Evolutionary conservation across 2,797 vertebrate species (phyloP).

Genomic region (Psittacula echo): DNA sequence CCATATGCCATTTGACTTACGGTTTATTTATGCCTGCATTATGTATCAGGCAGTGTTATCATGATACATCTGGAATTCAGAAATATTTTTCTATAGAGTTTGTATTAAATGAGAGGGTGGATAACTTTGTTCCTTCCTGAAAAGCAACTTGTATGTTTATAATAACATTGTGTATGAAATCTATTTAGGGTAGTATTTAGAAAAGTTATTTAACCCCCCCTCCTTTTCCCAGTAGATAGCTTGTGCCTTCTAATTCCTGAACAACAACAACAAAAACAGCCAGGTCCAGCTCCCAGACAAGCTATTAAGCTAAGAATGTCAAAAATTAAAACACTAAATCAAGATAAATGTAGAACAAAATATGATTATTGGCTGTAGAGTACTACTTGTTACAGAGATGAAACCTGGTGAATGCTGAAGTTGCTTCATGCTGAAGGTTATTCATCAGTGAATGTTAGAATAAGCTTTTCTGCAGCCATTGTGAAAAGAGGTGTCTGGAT

Average conservation of each 20-base stretch:
- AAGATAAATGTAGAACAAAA: not conserved
- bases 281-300: not conserved
- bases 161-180: not conserved
- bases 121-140: not conserved
- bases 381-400: not conserved
- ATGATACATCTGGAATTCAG: not conserved
- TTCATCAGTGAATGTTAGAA: not conserved
- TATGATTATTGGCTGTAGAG: not conserved
- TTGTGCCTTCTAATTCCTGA: not conserved
- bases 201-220: fast-evolving
- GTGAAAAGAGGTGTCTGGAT: not conserved
- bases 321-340: not conserved
- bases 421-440: not conserved
- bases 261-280: not conserved
- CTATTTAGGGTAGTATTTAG: not conserved
- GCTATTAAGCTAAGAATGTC: not conserved
- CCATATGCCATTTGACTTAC: fast-evolving
- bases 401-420: not conserved
- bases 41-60: fast-evolving
- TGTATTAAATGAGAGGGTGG: not conserved
- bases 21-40: not conserved
- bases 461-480: not conserved
- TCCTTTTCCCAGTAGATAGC: not conserved
- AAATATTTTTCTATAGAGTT: not conserved
- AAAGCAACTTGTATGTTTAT: not conserved